Evolutionary conservation across 2,113 vertebrate genomes (phyloP).

Genomic region (Xenopus laevis): DNA sequence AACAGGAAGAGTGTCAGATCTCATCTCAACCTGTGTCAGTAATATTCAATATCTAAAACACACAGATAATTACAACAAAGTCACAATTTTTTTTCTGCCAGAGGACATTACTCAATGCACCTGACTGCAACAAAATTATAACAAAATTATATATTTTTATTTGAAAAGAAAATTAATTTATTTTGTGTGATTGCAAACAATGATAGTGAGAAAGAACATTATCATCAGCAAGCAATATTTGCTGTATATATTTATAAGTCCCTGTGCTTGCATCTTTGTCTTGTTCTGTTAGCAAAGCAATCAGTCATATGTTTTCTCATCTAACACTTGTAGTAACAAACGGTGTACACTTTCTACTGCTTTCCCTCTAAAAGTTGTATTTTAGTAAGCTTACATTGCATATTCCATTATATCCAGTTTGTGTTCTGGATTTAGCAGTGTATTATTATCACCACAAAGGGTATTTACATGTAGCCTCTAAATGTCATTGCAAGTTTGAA

Average conservation of each 20-base stretch:
- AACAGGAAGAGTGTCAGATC: conserved; percentile 16
- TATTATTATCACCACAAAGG: background rate
- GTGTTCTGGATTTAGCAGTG: background rate
- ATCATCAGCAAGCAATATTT: no score
- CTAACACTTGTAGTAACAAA: no score
- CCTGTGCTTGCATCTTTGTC: conserved; percentile 13
- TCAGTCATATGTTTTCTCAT: no score
- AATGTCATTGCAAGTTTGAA: background rate
- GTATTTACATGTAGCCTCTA: background rate
- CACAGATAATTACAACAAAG: conserved; percentile 31
- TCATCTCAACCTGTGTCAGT: conserved; percentile 20
- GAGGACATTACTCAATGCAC: conserved; percentile 17
- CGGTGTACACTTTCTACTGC: background rate
- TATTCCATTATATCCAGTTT: background rate
- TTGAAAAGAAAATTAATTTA: conserved; percentile 12
- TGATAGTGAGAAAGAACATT: background rate
- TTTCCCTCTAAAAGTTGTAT: background rate
- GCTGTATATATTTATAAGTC: background rate
- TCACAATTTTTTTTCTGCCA: conserved; percentile 19
- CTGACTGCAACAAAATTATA: conserved; percentile 4
- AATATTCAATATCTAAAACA: conserved; percentile 36
- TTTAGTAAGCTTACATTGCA: no score
- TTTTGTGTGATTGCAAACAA: conserved; percentile 33
- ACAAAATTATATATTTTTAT: background rate
- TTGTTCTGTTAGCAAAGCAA: background rate